A percentile compares a stretch with the other conserved stretches of the same genome.
Evolutionary conservation across 2,888 invertebrate genomes (phyloP).

Genomic region (Aphelenchoides bicaudatus): DNA sequence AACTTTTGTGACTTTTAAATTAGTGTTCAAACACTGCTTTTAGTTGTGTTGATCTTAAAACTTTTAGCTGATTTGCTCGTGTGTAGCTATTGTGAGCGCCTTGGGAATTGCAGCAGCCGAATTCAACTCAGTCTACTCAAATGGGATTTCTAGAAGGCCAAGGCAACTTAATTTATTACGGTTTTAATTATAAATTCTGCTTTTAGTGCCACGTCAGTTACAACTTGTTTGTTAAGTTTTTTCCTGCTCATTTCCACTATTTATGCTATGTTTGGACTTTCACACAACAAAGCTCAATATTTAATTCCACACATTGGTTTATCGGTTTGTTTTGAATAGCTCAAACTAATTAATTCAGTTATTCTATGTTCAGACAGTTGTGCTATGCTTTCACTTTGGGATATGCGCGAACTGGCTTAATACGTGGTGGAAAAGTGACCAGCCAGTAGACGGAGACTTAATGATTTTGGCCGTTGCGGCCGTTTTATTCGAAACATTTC

Average conservation of each 20-base stretch:
- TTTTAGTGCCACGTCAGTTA: constrained; percentile 44
- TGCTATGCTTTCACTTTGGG: constrained; percentile 27
- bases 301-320: constrained; percentile 47
- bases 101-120: constrained; percentile 49
- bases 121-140: constrained; percentile 36
- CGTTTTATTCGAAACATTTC: constrained; percentile 23
- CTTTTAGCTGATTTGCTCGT: constrained; percentile 51
- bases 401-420: constrained; percentile 22
- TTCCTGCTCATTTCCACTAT: constrained; percentile 44
- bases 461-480: constrained; percentile 23
- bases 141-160: constrained; percentile 39
- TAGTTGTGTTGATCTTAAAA: no score
- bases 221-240: constrained; percentile 41
- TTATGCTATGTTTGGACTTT: constrained; percentile 48
- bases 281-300: constrained; percentile 33
- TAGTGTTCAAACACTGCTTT: no score
- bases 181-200: neutral
- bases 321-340: constrained; percentile 34
- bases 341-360: neutral
- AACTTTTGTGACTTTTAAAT: no score
- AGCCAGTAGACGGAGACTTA: constrained; percentile 31
- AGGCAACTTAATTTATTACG: constrained; percentile 31
- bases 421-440: constrained; percentile 3
- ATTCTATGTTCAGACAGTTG: constrained; percentile 24
- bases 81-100: constrained; percentile 44